Evolutionary conservation across 2,888 invertebrate species (phyloP).

Genomic region (Synanthedon tipuliformis): DNA sequence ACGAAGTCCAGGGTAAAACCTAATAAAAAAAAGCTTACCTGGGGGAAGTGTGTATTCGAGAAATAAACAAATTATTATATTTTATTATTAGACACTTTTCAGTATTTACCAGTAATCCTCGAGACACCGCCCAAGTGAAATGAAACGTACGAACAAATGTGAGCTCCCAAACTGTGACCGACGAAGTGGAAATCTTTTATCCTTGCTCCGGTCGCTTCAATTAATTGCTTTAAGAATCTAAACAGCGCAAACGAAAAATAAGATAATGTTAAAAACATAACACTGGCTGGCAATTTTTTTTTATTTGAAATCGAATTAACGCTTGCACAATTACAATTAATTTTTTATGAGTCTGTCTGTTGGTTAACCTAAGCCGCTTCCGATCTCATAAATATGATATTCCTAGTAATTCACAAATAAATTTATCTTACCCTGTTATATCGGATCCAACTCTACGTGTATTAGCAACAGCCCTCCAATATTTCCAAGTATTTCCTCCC

Average conservation of each 20-base stretch:
- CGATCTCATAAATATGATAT: neutral
- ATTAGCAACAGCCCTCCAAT: slow-evolving; percentile 72
- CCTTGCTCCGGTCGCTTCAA: slow-evolving; percentile 37
- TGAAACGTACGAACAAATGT: slow-evolving; percentile 70
- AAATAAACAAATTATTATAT: neutral
- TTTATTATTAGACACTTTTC: neutral
- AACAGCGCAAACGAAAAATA: too few species aligned
- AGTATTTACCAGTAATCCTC: slow-evolving; percentile 59
- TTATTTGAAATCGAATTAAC: too few species aligned
- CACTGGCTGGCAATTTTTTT: too few species aligned
- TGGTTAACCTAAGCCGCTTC: too few species aligned
- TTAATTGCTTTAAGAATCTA: slow-evolving; percentile 62
- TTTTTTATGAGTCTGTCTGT: too few species aligned
- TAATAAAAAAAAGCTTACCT: neutral
- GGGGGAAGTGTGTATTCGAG: neutral
- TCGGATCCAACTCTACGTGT: slow-evolving; percentile 68
- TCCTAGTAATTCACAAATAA: neutral
- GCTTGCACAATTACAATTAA: too few species aligned
- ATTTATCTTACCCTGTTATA: slow-evolving; percentile 46
- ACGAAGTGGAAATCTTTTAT: slow-evolving; percentile 64
- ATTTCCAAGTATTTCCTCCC: slow-evolving; percentile 73
- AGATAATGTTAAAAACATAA: too few species aligned
- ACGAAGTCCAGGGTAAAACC: neutral
- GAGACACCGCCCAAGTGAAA: slow-evolving; percentile 54
- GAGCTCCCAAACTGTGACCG: slow-evolving; percentile 74